phyloP scores from a whole-genome alignment of 2,797 vertebrate genomes.

The Odontamblyopus lacepedii region DNA sequence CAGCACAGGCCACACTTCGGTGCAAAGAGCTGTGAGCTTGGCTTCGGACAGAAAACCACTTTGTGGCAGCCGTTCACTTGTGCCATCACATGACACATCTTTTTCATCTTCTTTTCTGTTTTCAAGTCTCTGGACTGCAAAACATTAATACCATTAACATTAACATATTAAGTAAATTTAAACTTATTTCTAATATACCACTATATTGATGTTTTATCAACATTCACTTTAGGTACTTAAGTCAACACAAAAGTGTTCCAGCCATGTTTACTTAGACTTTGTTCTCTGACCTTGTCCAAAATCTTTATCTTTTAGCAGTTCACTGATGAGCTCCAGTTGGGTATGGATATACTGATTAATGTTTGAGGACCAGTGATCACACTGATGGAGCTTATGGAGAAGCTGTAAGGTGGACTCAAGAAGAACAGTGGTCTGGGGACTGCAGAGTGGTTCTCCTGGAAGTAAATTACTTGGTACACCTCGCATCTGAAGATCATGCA shows the following conservation, averaged over 20 bases:
- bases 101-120: slow-evolving; percentile 52
- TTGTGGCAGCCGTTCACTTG: slow-evolving; percentile 46
- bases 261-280: background rate
- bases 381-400: slow-evolving; percentile 73
- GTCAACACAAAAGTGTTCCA: background rate
- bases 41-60: slow-evolving; percentile 69
- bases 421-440: slow-evolving; percentile 76
- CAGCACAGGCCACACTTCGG: slow-evolving; percentile 82
- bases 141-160: no score
- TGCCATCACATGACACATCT: slow-evolving; percentile 26
- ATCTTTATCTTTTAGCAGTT: slow-evolving; percentile 72
- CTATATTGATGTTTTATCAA: no score
- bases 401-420: slow-evolving; percentile 80
- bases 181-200: no score
- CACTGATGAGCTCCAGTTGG: slow-evolving; percentile 78
- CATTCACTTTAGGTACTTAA: background rate
- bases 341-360: slow-evolving; percentile 79
- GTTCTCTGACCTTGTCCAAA: slow-evolving; percentile 58
- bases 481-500: slow-evolving; percentile 82
- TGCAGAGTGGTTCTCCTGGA: slow-evolving; percentile 82
- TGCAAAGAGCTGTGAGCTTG: slow-evolving; percentile 76
- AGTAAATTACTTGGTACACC: slow-evolving; percentile 81
- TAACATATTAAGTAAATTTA: no score
- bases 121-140: slow-evolving; percentile 50
- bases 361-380: slow-evolving; percentile 76